These are phyloP conservation scores for Osmerus eperlanus DNA, from an alignment of 2,113 vertebrate genomes.

Conservation along the genomic window DNA sequence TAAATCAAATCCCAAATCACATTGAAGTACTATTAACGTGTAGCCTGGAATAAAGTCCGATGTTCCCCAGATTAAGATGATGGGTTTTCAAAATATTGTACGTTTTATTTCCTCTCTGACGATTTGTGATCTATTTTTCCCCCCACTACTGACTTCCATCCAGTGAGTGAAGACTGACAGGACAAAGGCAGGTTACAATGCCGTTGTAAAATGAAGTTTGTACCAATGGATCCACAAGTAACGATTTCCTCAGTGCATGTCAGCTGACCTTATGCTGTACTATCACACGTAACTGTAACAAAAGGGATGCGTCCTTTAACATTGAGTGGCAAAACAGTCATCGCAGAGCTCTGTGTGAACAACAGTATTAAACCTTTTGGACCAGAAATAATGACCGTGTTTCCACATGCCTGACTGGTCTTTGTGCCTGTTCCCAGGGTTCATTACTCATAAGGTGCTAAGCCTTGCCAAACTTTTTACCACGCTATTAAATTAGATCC, in stretches of 20 bases:
- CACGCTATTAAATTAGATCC: conserved; percentile 23
- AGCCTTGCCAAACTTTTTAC: conserved; percentile 25
- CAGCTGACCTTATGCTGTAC: too few relatives aligned
- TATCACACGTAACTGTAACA: background rate
- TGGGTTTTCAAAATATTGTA: conserved; percentile 13
- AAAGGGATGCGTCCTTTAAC: conserved; percentile 6
- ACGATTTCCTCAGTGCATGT: too few relatives aligned
- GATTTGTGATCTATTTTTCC: too few relatives aligned
- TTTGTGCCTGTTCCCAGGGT: conserved; percentile 35
- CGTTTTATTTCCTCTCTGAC: too few relatives aligned
- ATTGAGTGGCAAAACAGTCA: background rate
- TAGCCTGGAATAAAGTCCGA: conserved; percentile 13
- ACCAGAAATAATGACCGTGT: conserved; percentile 37
- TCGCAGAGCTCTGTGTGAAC: conserved; percentile 19
- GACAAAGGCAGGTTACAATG: too few relatives aligned
- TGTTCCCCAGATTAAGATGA: conserved; percentile 2
- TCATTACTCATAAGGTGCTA: conserved; percentile 49
- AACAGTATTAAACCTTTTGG: conserved; percentile 50
- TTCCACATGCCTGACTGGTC: conserved; percentile 52
- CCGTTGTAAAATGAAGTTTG: too few relatives aligned
- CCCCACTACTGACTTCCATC: too few relatives aligned
- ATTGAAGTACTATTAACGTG: conserved; percentile 20
- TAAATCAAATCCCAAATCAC: conserved; percentile 11
- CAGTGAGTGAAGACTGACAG: too few relatives aligned
- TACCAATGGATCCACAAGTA: too few relatives aligned